Evolutionary conservation across 2,888 invertebrate genomes (phyloP), one percentile per base, ranked within the genome.

Genomic region (Acanthoscelides obtectus): DNA sequence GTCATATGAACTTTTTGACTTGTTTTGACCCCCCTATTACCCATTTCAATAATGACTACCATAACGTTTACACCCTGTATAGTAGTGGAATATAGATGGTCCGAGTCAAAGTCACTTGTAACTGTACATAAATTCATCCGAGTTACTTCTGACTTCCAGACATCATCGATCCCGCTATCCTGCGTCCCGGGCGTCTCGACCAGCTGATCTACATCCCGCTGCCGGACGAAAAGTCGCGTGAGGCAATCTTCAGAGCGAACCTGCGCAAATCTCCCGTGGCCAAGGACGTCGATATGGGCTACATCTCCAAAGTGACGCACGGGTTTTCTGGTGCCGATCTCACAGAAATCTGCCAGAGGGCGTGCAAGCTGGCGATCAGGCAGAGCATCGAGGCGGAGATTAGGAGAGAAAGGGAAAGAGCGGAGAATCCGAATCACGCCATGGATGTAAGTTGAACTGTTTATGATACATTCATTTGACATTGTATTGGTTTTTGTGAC

Each of bases 141-240:
- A n/a, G n/a, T n/a, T n/a, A n/a, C n/a, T 68, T 68, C 71, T 69
- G 27, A 70, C 12, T 87, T 78, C 85, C 91, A 77, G 99, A 99
- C 85, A 99, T 99, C 82, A 99, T 99, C 86, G 99, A 99, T 89
- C 96, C 99, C 72, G 99, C 99, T 72, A 99, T 99, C 84, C 89
- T 99, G 77, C 93, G 99, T 85, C 99, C 99, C 22, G 99, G 99
- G 22, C 95, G 99, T 83, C 89, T 99, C 73, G 99, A 99, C 90
- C 99, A 99, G 87, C 90, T 99, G 78, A 99, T 99, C 86, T 99
- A 99, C 90, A 99, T 99, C 89, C 99, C 99, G 82, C 88, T 99
- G 86, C 99, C 99, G 22, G 99, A 99, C 87, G 99, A 99, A 83
- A 97, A 96, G 86, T 99, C 99, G 0, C 93, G 99, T 80, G 94